Percentiles rank a stretch among this genome's conserved stretches.
phyloP scores from a whole-genome alignment of 2,113 vertebrate species.

The Telmatochromis sp. region DNA sequence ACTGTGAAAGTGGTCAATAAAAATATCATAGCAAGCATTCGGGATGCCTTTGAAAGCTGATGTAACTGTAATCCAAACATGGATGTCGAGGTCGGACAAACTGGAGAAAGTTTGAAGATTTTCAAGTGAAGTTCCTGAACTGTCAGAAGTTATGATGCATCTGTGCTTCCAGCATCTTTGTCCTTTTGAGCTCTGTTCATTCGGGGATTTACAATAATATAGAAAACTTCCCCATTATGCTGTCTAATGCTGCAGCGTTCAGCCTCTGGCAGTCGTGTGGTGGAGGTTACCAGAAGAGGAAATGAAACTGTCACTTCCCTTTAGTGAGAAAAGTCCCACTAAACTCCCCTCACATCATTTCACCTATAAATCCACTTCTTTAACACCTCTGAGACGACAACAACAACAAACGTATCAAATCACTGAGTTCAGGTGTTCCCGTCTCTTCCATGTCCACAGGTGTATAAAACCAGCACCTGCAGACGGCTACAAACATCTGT shows the following conservation, averaged over 20 bases:
- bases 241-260: not conserved
- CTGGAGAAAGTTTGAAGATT: not conserved
- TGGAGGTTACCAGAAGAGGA: not conserved
- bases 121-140: not conserved
- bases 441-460: not conserved
- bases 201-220: not conserved
- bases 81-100: not conserved
- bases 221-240: not conserved
- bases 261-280: not conserved
- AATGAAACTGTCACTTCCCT: not conserved
- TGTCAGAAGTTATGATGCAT: not conserved
- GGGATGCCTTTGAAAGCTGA: not conserved
- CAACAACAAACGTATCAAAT: not conserved
- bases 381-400: not conserved
- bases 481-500: not conserved
- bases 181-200: not conserved
- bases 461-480: not conserved
- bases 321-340: not conserved
- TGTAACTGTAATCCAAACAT: not conserved
- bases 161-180: not conserved
- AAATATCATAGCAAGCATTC: not conserved
- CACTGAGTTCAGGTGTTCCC: not conserved
- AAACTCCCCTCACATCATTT: not conserved
- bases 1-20: not conserved
- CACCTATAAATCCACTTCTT: not conserved